phyloP scores from a whole-genome alignment of 2,888 invertebrate genomes.

The Uloborus plumipes region DNA sequence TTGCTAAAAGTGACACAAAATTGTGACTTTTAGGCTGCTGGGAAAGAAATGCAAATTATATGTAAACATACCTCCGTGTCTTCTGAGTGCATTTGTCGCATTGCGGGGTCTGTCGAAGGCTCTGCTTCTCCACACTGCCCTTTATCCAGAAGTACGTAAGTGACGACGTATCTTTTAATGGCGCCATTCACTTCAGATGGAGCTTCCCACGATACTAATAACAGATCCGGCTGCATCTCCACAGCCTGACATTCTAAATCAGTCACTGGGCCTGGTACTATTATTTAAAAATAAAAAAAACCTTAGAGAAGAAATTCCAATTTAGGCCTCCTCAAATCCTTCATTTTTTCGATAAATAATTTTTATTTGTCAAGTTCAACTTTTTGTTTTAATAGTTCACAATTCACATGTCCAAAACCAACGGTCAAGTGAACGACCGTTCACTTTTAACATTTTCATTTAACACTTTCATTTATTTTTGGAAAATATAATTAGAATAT shows the following conservation, averaged over 20 bases:
- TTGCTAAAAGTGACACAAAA: too few species aligned
- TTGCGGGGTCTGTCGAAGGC: slow-evolving; percentile 1
- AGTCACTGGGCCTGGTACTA: slow-evolving; percentile 47
- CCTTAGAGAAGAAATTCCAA: too few species aligned
- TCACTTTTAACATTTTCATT: too few species aligned
- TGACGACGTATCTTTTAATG: slow-evolving; percentile 42
- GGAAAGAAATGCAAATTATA: not conserved
- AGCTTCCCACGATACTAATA: slow-evolving; percentile 48
- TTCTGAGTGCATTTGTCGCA: slow-evolving; percentile 23
- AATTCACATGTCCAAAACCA: too few species aligned
- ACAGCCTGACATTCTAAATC: slow-evolving; percentile 24
- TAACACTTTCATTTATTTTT: too few species aligned
- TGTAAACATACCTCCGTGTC: slow-evolving; percentile 35
- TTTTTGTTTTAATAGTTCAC: too few species aligned
- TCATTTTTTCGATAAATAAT: too few species aligned
- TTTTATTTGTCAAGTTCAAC: too few species aligned
- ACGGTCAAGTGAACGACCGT: too few species aligned
- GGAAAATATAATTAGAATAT: too few species aligned
- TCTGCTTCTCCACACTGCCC: slow-evolving; percentile 24
- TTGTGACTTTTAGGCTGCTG: too few species aligned
- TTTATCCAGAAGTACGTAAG: slow-evolving; percentile 26
- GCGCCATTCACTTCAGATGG: slow-evolving; percentile 32
- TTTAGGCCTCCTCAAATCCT: too few species aligned
- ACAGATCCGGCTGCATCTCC: slow-evolving; percentile 27
- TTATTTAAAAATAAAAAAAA: not conserved